These are phyloP conservation scores for Temnothorax ravouxi DNA, from an alignment of 2,888 invertebrate species.

Conservation along the genomic window DNA sequence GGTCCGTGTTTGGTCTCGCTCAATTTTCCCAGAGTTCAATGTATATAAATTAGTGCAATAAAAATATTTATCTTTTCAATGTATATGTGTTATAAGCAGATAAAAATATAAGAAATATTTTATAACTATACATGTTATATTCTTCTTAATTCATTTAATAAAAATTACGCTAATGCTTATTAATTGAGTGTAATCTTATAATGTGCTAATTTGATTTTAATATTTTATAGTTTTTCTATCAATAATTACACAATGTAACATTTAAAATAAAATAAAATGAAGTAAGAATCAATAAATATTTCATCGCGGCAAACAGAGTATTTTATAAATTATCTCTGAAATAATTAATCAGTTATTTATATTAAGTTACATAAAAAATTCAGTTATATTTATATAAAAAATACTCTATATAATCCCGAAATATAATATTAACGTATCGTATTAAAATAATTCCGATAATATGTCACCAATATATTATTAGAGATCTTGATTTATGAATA, in stretches of 20 bases:
- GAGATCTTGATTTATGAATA: background rate
- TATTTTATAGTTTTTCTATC: background rate
- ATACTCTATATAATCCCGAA: background rate
- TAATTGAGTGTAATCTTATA: background rate
- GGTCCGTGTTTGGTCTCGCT: background rate
- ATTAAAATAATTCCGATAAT: background rate
- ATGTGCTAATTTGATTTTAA: background rate
- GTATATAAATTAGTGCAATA: background rate
- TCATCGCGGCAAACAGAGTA: background rate
- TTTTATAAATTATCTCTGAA: slow-evolving; percentile 7
- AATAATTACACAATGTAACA: background rate
- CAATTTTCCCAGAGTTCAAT: background rate
- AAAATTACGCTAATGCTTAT: background rate
- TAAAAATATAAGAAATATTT: background rate
- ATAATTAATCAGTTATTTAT: background rate
- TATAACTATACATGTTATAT: background rate
- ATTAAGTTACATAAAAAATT: background rate
- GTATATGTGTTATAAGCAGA: background rate
- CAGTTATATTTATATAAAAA: background rate
- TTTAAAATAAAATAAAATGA: background rate
- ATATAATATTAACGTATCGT: background rate
- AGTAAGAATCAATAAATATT: background rate
- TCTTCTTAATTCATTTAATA: background rate
- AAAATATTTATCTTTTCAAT: background rate
- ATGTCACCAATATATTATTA: background rate